Evolutionary conservation across 2,797 vertebrate species (phyloP), one percentile per base, ranked within the genome.

Genomic region (Crossoptilon crossoptilon): DNA sequence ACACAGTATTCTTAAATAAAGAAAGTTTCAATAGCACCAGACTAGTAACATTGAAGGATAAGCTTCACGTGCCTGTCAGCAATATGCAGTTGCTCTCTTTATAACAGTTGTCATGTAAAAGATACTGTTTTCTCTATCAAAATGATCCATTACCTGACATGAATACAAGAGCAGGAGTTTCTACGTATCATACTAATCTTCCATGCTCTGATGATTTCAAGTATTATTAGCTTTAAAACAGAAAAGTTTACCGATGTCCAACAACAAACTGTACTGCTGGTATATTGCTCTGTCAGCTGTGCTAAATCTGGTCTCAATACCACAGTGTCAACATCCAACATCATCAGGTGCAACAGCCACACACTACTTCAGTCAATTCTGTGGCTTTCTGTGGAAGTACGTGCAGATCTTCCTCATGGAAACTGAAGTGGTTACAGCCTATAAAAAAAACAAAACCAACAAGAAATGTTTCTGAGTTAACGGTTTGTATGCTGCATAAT

Each of bases 401-500:
- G 97, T 98, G 67, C 98, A 99, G 96, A 99, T 99, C 97, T 99
- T 99, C 97, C 98, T 99, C 98, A 98, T 99, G 87, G 96, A 98
- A 82, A 95, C 96, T 27, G 98, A 98, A 23, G 98, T 98, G 66
- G 94, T 90, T 71, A 94, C 77, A 90, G 95, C 93, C 97, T 98
- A 95, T 74, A 11, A 83, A 64, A 64, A 29, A 53, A 53, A 17
- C 51, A 53, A 53, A 80, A 51, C 1, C 15, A 71, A 53, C 31
- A 46, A 16, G 10, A 84, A 84, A 78, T 1, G 0, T 21, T 69
- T 55, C 31, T 29, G 29, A 37, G 19, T 79, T 84, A 90, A 80
- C 37, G 51, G 24, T 41, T 86, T 21, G 11, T 31, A 37, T 9
- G 26, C 39, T 76, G 70, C 44, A 84, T 58, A 26, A 89, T 29